Conservation (phyloP, 2,888 invertebrate species). For the Spisula solida region DNA sequence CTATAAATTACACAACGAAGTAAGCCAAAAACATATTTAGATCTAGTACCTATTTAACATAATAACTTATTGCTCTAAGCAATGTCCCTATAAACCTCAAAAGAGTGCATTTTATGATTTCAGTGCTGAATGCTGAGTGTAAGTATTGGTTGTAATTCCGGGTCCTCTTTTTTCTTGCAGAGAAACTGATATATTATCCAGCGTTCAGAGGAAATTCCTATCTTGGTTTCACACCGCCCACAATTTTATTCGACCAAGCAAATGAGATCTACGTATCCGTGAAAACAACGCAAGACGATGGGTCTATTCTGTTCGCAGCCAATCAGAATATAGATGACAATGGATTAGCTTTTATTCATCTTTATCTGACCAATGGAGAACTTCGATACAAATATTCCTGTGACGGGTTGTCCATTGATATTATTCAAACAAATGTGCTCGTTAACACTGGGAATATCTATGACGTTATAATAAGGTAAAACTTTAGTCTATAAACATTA, state of each 20-base stretch:
- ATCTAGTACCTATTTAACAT: too few relatives aligned
- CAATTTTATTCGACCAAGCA: slow-evolving; percentile 38
- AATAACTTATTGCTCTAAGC: too few relatives aligned
- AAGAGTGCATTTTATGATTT: too few relatives aligned
- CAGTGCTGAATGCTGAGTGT: too few relatives aligned
- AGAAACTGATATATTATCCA: slow-evolving; percentile 56
- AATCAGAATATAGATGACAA: slow-evolving; percentile 28
- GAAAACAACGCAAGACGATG: slow-evolving; percentile 51
- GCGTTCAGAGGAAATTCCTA: slow-evolving; percentile 53
- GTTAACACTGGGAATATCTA: slow-evolving; percentile 51
- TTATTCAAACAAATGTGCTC: slow-evolving; percentile 13
- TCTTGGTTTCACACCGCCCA: slow-evolving; percentile 40
- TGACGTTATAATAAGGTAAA: slow-evolving; percentile 60
- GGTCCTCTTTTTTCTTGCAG: slow-evolving; percentile 55
- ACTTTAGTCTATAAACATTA: neutral
- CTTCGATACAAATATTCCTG: slow-evolving; percentile 54
- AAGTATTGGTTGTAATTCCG: too few relatives aligned
- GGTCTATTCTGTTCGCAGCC: slow-evolving; percentile 47
- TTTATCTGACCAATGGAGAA: slow-evolving; percentile 50
- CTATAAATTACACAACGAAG: too few relatives aligned
- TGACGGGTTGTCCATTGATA: slow-evolving; percentile 41
- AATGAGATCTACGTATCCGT: slow-evolving; percentile 60
- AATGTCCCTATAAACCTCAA: too few relatives aligned
- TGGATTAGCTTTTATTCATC: slow-evolving; percentile 35
- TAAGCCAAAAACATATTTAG: too few relatives aligned